A percentile compares a stretch with the other conserved stretches of the same genome.
Conservation (phyloP, 1,140 invertebrate species). For the Adoxophyes honmai region DNA sequence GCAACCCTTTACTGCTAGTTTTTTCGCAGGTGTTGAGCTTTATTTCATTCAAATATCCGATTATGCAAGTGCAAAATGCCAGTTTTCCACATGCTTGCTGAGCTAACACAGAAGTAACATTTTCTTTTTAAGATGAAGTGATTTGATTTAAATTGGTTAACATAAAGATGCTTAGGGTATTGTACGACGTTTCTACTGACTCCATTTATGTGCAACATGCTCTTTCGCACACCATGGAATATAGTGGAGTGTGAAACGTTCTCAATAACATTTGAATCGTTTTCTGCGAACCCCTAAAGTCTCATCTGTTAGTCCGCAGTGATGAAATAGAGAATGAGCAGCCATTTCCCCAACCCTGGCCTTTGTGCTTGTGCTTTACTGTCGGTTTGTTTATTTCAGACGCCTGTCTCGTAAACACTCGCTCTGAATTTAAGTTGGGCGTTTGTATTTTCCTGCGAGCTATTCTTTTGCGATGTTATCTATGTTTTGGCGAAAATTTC, state of each 20-base stretch:
- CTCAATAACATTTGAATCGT: background rate
- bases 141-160: background rate
- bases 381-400: conserved; percentile 69
- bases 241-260: background rate
- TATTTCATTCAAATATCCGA: conserved; percentile 5
- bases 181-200: background rate
- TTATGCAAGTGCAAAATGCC: background rate
- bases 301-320: conserved; percentile 22
- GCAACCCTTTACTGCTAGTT: conserved; percentile 40
- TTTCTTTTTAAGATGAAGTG: no score
- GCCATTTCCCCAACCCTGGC: conserved; percentile 53
- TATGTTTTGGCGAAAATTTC: conserved; percentile 2
- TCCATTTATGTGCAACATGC: conserved; percentile 10
- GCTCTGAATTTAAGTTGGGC: conserved; percentile 63
- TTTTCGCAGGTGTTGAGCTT: conserved; percentile 24
- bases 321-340: conserved; percentile 48
- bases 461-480: conserved; percentile 38
- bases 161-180: background rate
- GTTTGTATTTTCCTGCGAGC: conserved; percentile 60
- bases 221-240: background rate
- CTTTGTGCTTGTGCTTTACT: conserved; percentile 60
- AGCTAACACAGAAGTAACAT: no score
- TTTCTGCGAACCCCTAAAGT: background rate
- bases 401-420: conserved; percentile 66
- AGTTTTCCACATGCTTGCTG: background rate